Evolutionary conservation across 2,888 invertebrate species (phyloP).

Genomic region (Lithophane semibrunnea): DNA sequence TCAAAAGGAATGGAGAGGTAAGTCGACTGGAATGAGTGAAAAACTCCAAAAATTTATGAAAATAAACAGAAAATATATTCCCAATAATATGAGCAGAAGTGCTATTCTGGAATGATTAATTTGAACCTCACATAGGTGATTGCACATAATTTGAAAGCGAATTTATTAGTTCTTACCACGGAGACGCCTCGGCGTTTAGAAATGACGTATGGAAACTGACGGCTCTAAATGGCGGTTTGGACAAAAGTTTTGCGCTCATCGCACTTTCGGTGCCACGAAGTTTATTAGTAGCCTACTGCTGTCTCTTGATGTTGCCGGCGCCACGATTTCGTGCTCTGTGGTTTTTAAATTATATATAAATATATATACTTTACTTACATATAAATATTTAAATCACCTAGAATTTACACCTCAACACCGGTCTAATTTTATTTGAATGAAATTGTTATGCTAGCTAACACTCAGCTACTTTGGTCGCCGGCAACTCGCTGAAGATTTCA

Average conservation of each 20-base stretch:
- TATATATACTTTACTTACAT: too few species aligned
- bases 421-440: neutral
- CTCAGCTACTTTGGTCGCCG: neutral
- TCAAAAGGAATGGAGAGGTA: conserved; percentile 4
- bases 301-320: neutral
- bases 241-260: neutral
- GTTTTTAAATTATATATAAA: neutral
- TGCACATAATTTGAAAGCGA: too few species aligned
- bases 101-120: neutral
- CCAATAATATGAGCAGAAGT: neutral
- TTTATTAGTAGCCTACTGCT: neutral
- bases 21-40: conserved; percentile 11
- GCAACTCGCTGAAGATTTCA: neutral
- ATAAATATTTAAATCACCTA: too few species aligned
- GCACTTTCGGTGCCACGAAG: neutral
- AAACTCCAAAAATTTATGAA: neutral
- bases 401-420: neutral
- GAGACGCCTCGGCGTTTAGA: neutral
- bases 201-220: neutral
- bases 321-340: neutral
- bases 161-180: neutral
- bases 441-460: neutral
- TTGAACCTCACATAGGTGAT: neutral
- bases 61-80: neutral
- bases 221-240: neutral